phyloP scores from a whole-genome alignment of 2,113 vertebrate species.

The Herpailurus yagouaroundi region DNA sequence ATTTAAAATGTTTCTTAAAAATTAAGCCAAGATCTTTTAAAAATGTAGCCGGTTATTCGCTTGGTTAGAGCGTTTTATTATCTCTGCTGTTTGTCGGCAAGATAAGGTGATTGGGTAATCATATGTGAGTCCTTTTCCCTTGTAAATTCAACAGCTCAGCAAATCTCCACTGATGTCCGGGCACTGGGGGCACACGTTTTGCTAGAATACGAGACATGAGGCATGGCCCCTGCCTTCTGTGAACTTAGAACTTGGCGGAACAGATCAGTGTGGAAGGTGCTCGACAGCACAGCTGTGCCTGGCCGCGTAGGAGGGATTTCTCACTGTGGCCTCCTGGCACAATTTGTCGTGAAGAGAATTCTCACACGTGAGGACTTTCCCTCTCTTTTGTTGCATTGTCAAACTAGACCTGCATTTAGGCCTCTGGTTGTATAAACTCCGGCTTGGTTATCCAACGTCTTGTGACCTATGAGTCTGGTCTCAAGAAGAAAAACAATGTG shows the following conservation, averaged over 20 bases:
- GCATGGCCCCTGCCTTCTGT: neutral
- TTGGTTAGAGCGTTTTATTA: neutral
- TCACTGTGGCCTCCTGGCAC: neutral
- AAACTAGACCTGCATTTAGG: neutral
- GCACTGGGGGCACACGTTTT: neutral
- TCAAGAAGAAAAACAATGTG: neutral
- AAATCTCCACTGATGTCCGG: neutral
- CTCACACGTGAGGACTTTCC: neutral
- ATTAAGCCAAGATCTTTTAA: neutral
- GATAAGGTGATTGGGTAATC: neutral
- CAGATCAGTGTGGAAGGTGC: neutral
- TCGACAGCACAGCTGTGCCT: rapidly evolving
- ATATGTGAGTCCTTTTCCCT: neutral
- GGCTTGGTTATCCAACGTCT: neutral
- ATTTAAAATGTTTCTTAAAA: neutral
- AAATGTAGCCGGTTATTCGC: neutral
- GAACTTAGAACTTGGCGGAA: neutral
- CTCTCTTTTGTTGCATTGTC: neutral
- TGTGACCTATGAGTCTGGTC: neutral
- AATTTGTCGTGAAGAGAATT: neutral
- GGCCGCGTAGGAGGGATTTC: rapidly evolving
- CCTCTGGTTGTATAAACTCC: neutral
- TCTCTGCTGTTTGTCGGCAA: neutral
- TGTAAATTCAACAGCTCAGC: neutral
- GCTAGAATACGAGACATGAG: neutral